Conservation (phyloP, 2,113 vertebrate genomes). For the Sorex fumeus region DNA sequence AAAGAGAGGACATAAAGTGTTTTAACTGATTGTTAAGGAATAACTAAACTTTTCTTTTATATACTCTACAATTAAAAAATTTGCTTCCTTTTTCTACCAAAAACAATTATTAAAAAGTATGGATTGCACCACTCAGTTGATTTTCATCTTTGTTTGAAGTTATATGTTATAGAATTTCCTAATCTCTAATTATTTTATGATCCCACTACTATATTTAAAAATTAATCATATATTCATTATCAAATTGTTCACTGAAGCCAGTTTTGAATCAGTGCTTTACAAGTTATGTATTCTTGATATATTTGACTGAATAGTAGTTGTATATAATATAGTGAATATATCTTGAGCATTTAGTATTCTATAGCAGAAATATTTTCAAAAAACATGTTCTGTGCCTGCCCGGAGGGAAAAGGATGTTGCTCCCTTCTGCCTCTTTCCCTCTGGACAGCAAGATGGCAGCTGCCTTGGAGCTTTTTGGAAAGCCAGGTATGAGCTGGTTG, state of each 20-base stretch:
- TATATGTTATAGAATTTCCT: slow-evolving; percentile 2
- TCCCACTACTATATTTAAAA: slow-evolving; percentile 6
- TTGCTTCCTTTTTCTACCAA: not conserved
- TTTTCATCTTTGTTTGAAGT: slow-evolving; percentile 23
- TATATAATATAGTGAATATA: slow-evolving; percentile 1
- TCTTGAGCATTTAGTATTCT: slow-evolving; percentile 15
- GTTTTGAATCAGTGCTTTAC: not conserved
- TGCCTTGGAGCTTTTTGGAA: no score
- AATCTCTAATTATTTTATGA: not conserved
- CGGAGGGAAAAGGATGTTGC: no score
- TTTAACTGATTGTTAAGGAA: slow-evolving; percentile 60
- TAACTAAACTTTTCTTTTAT: not conserved
- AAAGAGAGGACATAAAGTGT: slow-evolving; percentile 23
- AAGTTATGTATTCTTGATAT: not conserved
- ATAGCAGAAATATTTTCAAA: not conserved
- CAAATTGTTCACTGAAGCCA: not conserved
- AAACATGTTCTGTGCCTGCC: no score
- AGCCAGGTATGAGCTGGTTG: no score
- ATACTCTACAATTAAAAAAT: not conserved
- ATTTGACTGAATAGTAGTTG: not conserved
- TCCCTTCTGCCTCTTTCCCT: no score
- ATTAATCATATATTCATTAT: not conserved
- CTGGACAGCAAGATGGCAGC: no score
- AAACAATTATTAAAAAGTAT: not conserved
- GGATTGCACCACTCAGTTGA: not conserved